Percentiles rank a stretch among this genome's conserved stretches.
These are phyloP conservation scores for Clivina fossor DNA, from an alignment of 2,888 invertebrate genomes.

Conservation along the genomic window DNA sequence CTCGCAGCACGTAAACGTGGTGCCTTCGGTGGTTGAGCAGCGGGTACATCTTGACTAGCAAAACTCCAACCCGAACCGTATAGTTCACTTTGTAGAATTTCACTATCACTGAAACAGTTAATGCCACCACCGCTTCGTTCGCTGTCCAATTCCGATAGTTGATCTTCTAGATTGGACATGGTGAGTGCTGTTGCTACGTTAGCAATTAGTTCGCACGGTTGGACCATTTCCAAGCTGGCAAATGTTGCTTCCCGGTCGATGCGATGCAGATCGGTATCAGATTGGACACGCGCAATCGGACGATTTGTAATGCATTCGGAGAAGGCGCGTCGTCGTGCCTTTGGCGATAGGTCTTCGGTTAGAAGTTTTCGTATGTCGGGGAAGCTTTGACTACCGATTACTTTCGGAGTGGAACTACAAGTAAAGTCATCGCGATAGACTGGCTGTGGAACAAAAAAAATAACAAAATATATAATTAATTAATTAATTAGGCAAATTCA, in stretches of 20 bases:
- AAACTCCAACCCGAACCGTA: conserved; percentile 58
- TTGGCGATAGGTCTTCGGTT: conserved; percentile 55
- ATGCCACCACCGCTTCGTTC: conserved; percentile 63
- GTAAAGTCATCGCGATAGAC: conserved; percentile 68
- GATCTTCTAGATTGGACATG: conserved; percentile 53
- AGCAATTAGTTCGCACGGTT: conserved; percentile 74
- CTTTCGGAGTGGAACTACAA: conserved; percentile 50
- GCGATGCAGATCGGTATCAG: conserved; percentile 75
- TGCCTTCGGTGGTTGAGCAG: conserved; percentile 47
- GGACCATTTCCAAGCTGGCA: conserved; percentile 68
- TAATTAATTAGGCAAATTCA: too few species aligned
- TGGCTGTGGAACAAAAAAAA: conserved; percentile 59
- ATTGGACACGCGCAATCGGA: conserved; percentile 63
- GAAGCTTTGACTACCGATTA: conserved; percentile 66
- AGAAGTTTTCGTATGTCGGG: conserved; percentile 71
- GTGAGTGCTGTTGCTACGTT: conserved; percentile 75
- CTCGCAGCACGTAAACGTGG: conserved; percentile 64
- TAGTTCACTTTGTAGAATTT: conserved; percentile 72
- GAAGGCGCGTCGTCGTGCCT: conserved; percentile 61
- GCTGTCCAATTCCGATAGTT: conserved; percentile 43
- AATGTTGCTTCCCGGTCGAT: conserved; percentile 80
- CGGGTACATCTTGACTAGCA: conserved; percentile 44
- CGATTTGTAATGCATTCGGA: conserved; percentile 58
- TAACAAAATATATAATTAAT: too few species aligned
- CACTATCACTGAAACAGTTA: conserved; percentile 71